A percentile compares a stretch with the other conserved stretches of the same genome.
Evolutionary conservation across 2,797 vertebrate genomes (phyloP).

Genomic region (Bovichtus variegatus): DNA sequence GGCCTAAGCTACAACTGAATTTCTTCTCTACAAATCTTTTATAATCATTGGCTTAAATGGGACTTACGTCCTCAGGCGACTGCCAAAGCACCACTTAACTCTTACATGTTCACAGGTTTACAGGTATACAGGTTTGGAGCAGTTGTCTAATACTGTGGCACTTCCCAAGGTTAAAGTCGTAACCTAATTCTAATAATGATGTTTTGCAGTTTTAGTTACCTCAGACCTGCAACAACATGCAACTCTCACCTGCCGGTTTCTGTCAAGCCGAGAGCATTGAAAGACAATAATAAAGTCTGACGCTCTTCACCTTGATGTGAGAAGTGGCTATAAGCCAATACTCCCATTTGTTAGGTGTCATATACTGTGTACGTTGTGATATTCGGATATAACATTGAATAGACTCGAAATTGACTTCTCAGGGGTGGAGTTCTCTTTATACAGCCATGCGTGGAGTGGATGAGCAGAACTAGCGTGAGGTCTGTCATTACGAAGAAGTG

Average conservation of each 20-base stretch:
- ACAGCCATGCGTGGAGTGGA: no score
- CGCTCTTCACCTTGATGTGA: background rate
- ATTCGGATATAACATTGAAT: no score
- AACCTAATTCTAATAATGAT: no score
- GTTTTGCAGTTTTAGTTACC: background rate
- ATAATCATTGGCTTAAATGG: background rate
- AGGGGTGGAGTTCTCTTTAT: no score
- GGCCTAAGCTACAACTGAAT: no score
- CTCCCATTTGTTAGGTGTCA: background rate
- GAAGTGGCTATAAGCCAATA: background rate
- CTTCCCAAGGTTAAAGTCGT: background rate
- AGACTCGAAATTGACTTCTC: background rate
- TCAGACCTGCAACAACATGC: background rate
- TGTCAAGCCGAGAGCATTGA: background rate
- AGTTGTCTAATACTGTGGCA: background rate
- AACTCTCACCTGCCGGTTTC: background rate
- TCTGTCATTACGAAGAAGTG: slow-evolving; percentile 8
- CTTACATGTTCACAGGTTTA: background rate
- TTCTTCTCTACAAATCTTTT: background rate
- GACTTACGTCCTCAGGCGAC: background rate
- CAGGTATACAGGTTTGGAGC: background rate
- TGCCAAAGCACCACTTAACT: background rate
- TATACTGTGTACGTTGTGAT: no score
- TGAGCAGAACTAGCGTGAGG: background rate
- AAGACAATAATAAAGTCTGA: background rate